Evolutionary conservation across 1,140 invertebrate species (phyloP), one percentile per base, ranked within the genome.

Genomic region (Latrodectus geometricus): DNA sequence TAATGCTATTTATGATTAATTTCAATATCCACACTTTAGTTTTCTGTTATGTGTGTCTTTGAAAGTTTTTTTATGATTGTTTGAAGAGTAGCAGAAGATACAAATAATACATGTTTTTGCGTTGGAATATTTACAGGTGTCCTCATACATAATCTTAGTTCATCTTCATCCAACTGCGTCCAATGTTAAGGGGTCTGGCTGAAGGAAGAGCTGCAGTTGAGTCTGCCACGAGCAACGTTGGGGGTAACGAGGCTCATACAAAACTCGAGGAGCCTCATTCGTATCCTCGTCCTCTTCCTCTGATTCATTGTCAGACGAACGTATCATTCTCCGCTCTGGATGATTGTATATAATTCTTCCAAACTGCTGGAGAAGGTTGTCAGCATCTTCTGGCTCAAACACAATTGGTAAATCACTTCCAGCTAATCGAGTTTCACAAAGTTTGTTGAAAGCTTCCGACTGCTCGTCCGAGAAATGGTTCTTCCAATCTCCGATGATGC

Each of bases 401-500:
- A 76, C 82, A 0, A 88, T 17, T 20, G 54, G 74, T 4, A 88
- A 52, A 12, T 83, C 83, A n/a, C 76, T 68, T 8, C 50, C 54
- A 11, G 11, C 15, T 35, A 87, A 54, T 9, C 20, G 61, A 49
- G 52, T 23, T n/a, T 77, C 23, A 21, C 86, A 89, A 7, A 87
- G 14, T 50, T 93, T 89, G 89, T 97, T 95, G 89, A 97, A 96
- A 88, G 92, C 92, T 48, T 92, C 87, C 35, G 92, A 91, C 88
- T 95, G 91, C 88, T 94, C 92, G 0, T 61, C 89, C 8, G 93
- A 93, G 94, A 97, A 96, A 87, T 95, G 93, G 91, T 96, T 96
- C 87, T 93, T 94, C 95, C 95, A 97, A 89, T 96, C 96, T 0
- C 96, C 96, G 49, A 96, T 94, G 91, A 95, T 93, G 0, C 89